Base-by-base conservation (phyloP, 1,140 invertebrate genomes). In the Drosophila hydei region DNA sequence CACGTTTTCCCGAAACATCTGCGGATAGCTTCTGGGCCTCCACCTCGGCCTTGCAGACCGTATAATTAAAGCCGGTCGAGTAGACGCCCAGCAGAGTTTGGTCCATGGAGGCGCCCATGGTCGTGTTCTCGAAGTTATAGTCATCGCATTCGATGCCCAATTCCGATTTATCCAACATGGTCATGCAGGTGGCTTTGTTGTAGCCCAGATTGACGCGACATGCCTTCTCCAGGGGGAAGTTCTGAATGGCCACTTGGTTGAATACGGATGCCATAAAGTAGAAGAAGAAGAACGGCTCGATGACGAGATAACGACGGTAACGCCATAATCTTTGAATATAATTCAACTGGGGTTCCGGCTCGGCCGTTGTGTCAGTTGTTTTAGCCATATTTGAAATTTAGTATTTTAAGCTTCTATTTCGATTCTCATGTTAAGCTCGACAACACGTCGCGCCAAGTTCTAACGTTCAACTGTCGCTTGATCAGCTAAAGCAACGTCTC, bases 201-300 rank as follows among this genome's bases (percentile, higher is more conserved):
- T 93, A 94, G 4, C 92, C 90, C 1, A 94, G 92, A 88, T 95
- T 94, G 0, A 95, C 94, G 36, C 94, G 92, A 75, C 95, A 95
- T 0, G 94, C 93, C 77, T 93, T 93, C 63, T 94, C 93, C 40
- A 94, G 78, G 14, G 92, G 92, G 38, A 94, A 91, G 87, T 94
- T 93, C 71, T 92, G 90, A 58, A 91, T 92, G 30, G 92, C 92
- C 51, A 93, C 74, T 23, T 80, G 81, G 27, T 92, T 89, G 73
- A 93, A 91, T 1, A 92, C 89, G 40, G 92, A 92, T 3, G 93
- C 92, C 65, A 93, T 77, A 4, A 93, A 74, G 70, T 92, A 93
- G 52, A 92, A 92, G 11, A 93, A 75, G 61, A 93, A 90, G 25
- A 93, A 79, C 3, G 93, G 93, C 73, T 93, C 93, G n/a, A 93